These are phyloP conservation scores for Monochamus alternatus DNA, from an alignment of 2,888 invertebrate genomes.

Conservation along the genomic window DNA sequence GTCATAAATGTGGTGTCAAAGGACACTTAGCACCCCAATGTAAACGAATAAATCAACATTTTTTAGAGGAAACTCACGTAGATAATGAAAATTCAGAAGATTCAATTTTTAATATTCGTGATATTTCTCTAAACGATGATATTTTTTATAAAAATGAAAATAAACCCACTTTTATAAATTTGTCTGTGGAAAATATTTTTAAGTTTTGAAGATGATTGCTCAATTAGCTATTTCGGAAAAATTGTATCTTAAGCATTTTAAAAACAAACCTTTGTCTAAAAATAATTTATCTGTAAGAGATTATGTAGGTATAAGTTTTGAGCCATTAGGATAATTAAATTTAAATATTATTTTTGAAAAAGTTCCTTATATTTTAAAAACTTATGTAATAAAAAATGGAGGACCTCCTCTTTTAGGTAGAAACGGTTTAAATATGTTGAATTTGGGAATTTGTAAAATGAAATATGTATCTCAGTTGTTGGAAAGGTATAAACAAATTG, in stretches of 20 bases:
- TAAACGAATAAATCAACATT: too few relatives aligned
- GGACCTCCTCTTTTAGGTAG: conserved; percentile 44
- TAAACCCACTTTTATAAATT: conserved; percentile 38
- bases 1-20: too few relatives aligned
- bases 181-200: conserved; percentile 38
- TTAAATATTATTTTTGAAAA: too few relatives aligned
- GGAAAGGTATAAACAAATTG: conserved; percentile 7
- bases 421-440: conserved; percentile 40
- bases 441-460: conserved; percentile 40
- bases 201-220: conserved; percentile 43
- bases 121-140: conserved; percentile 34
- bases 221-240: conserved; percentile 45
- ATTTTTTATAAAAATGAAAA: too few relatives aligned
- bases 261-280: conserved; percentile 26
- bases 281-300: conserved; percentile 43
- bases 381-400: conserved; percentile 41
- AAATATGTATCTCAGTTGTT: conserved; percentile 12
- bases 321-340: too few relatives aligned
- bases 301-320: too few relatives aligned
- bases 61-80: too few relatives aligned
- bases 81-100: too few relatives aligned
- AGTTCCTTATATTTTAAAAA: conserved; percentile 35
- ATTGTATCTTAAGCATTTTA: conserved; percentile 42
- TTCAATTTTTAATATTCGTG: too few relatives aligned
- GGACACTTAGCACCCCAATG: too few relatives aligned